Conservation (phyloP, 2,113 vertebrate genomes). For the Salminus brasiliensis region DNA sequence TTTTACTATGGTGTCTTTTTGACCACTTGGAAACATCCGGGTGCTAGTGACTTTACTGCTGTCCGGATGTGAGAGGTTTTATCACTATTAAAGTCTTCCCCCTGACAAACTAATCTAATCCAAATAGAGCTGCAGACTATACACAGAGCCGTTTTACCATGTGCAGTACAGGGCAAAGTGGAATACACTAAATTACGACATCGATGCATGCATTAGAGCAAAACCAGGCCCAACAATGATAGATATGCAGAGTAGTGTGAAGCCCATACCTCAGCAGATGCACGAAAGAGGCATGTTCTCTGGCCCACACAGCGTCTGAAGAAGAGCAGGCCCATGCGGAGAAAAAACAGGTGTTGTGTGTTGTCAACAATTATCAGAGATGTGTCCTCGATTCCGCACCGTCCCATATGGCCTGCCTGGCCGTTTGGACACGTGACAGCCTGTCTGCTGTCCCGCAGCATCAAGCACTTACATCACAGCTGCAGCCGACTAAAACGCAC, state of each 20-base stretch:
- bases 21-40: too few species aligned
- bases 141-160: too few species aligned
- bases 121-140: too few species aligned
- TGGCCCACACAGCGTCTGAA: conserved; percentile 25
- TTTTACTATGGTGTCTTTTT: too few species aligned
- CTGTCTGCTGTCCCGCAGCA: conserved; percentile 14
- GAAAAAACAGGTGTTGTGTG: conserved; percentile 63
- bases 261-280: neutral
- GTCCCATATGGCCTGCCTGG: conserved; percentile 58
- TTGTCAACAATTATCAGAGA: conserved; percentile 62
- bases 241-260: neutral
- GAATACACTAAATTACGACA: too few species aligned
- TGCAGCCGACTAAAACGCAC: neutral
- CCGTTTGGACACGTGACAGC: conserved; percentile 65
- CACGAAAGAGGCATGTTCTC: neutral
- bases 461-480: conserved; percentile 1
- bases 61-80: too few species aligned
- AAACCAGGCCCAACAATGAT: too few species aligned
- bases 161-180: too few species aligned
- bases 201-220: too few species aligned
- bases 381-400: neutral
- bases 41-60: too few species aligned
- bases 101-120: too few species aligned
- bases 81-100: too few species aligned
- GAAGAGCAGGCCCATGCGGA: conserved; percentile 42